Evolutionary conservation across 1,140 invertebrate genomes (phyloP), one percentile per base, ranked within the genome.

Genomic region (Neotoxoptera formosana): DNA sequence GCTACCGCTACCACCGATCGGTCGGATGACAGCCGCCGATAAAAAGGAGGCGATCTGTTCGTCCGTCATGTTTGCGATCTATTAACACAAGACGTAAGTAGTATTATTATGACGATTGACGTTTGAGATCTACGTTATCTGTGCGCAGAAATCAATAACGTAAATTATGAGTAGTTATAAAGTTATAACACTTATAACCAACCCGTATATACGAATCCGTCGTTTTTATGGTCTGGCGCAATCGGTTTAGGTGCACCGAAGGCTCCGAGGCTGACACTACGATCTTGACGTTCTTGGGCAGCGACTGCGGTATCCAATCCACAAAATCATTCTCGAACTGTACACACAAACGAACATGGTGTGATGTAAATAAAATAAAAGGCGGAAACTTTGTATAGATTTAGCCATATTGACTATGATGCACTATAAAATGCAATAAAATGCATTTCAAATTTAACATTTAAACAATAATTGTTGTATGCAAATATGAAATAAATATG

Each of bases 241-340:
- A 95, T 56, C 95, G 95, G 14, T 94, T 93, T 94, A 95, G 95
- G 94, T 95, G 95, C 94, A 96, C 94, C 92, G 95, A 95, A 93
- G 95, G 96, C 95, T 97, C 96, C 86, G 96, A 96, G 90, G 97
- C 96, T 2, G 97, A 97, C 87, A 98, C 94, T 48, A 98, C 96
- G 93, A 98, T 95, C 95, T 97, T 97, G 48, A 97, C 96, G 94
- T 97, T 96, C 88, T 96, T 95, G 7, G 97, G 97, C 89, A 98
- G 95, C 83, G 96, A 95, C 34, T 95, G 95, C 8, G 97, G 97
- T 93, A 98, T 95, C 97, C 97, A 98, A 48, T 95, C 41, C 96
- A 95, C 34, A 95, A 95, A 94, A 95, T 95, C 30, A 95, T 93
- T 93, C 14, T 95, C 88, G n/a, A 94, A 94, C 86, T 94, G 36